Evolutionary conservation across 2,797 vertebrate genomes (phyloP), one percentile per base, ranked within the genome.

Genomic region (Cyprinella venusta): DNA sequence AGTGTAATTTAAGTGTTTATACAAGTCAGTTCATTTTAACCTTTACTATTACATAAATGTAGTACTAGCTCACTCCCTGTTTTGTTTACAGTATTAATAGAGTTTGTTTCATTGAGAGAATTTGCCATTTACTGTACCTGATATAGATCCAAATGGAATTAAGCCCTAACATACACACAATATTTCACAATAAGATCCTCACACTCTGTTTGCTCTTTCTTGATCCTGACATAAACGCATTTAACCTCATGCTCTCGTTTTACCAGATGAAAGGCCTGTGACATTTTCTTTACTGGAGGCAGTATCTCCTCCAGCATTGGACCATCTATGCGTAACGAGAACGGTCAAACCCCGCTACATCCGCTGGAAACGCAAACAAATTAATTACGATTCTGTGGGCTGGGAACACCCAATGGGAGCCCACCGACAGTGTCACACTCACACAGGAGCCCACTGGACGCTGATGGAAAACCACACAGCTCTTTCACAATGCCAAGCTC

Each of bases 321-420:
- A 88, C 82, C 75, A 83, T 76, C 75, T 65, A 80, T 84, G 86
- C 74, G 67, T 80, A 74, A 86, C 64, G 52, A 74, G 72, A 86
- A 82, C 74, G 76, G 81, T 59, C 84, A 79, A 87, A 87, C 81
- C 87, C 71, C 68, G 67, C 84, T 84, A 90, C 83, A 90, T 91
- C 88, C 87, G 88, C 71, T 90, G 81, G 84, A 89, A 89, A 90
- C 40, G 59, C 87, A 91, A 91, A 91, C 88, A 91, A 88, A 89
- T 91, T 83, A 87, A 90, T 87, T 78, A 84, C 80, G 69, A 86
- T 87, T 79, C 87, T 84, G 77, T 79, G 88, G 84, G 81, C 81
- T 56, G 89, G 87, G 85, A 89, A 89, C 86, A 86, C 87, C 88
- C 85, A 84, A 74, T 64, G 36, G 72, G 70, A 83, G 52, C 72